phyloP scores from a whole-genome alignment of 2,113 vertebrate genomes.

The Bujurquina vittata region DNA sequence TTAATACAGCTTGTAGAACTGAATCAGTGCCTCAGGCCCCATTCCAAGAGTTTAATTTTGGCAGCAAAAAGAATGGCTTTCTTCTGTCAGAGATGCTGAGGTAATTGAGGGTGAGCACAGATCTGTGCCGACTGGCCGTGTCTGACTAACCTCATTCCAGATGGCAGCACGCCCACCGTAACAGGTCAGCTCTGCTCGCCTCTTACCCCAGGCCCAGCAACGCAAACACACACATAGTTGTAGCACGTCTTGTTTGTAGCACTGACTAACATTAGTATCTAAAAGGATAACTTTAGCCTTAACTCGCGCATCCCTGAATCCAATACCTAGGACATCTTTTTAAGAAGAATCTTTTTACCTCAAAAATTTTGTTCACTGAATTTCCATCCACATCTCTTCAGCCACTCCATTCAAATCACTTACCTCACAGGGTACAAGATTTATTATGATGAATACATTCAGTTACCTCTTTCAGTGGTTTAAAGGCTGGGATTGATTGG shows the following conservation, averaged over 20 bases:
- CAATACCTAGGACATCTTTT: background rate
- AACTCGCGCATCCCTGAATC: too few species aligned
- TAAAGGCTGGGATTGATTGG: too few species aligned
- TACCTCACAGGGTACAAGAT: too few species aligned
- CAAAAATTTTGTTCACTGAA: background rate
- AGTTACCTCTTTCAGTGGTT: too few species aligned
- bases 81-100: background rate
- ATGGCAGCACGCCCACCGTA: slow-evolving; percentile 29
- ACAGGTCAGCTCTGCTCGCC: slow-evolving; percentile 23
- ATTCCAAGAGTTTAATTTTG: background rate
- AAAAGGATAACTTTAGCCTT: background rate
- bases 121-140: slow-evolving; percentile 22
- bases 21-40: background rate
- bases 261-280: background rate
- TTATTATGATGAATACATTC: too few species aligned
- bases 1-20: background rate
- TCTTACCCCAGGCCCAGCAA: slow-evolving; percentile 35
- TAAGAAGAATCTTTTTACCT: background rate
- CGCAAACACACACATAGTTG: background rate
- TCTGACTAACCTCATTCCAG: slow-evolving; percentile 47
- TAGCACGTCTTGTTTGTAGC: background rate
- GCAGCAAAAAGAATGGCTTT: slow-evolving; percentile 14
- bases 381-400: background rate
- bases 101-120: slow-evolving; percentile 10
- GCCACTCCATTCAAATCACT: too few species aligned